Percentiles rank a stretch among this genome's conserved stretches.
These are phyloP conservation scores for Tretioscincus oriximinensis DNA, from an alignment of 2,113 vertebrate genomes.

Conservation along the genomic window DNA sequence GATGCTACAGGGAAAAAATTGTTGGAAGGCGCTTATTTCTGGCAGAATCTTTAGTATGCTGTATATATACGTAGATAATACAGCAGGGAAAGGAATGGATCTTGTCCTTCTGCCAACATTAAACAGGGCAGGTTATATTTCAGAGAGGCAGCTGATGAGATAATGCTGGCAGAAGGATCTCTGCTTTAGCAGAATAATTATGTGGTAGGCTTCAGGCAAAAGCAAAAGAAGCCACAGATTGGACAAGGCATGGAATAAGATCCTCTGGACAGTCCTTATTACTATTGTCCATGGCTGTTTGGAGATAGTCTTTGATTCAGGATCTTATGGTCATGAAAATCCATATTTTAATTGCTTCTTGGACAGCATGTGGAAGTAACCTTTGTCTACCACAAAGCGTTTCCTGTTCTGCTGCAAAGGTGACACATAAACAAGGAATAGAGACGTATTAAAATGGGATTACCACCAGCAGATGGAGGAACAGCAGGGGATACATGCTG, in stretches of 20 bases:
- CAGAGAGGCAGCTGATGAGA: neutral
- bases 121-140: neutral
- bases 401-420: neutral
- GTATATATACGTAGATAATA: neutral
- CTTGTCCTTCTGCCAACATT: neutral
- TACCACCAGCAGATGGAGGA: neutral
- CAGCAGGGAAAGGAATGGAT: neutral
- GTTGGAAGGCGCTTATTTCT: no score
- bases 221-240: no score
- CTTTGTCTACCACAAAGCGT: no score
- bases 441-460: neutral
- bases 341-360: no score
- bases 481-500: neutral
- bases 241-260: no score
- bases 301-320: no score
- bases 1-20: no score
- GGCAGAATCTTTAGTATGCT: neutral
- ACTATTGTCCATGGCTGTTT: no score
- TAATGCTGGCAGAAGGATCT: neutral
- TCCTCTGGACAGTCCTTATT: no score
- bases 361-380: no score
- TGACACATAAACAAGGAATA: no score
- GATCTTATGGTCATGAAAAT: no score
- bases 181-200: neutral
- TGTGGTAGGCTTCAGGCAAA: neutral